Evolutionary conservation across 2,797 vertebrate species (phyloP).

Genomic region (Premnoplex brunnescens): DNA sequence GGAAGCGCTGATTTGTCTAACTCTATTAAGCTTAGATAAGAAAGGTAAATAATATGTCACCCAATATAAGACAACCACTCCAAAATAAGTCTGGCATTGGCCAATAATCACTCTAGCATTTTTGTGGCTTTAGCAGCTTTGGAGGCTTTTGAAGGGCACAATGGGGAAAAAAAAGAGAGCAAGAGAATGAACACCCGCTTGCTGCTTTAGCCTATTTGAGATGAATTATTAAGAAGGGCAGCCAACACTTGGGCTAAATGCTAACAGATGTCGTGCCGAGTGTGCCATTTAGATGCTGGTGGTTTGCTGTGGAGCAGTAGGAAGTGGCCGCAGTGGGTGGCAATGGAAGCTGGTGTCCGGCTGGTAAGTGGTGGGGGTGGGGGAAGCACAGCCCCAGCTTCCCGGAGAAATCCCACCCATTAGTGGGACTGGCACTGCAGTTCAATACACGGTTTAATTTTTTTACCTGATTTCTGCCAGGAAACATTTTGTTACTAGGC

Average conservation of each 20-base stretch:
- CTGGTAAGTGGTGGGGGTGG: rapidly evolving
- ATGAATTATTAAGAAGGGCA: constrained; percentile 64
- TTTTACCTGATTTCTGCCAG: background rate
- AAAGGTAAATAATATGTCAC: constrained; percentile 72
- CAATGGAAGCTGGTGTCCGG: background rate
- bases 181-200: background rate
- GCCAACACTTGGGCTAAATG: background rate
- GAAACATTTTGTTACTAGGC: background rate
- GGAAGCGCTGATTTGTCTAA: constrained; percentile 73
- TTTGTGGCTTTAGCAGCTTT: constrained; percentile 74
- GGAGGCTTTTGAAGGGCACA: constrained; percentile 58
- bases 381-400: background rate
- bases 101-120: constrained; percentile 75
- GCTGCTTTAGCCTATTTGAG: background rate
- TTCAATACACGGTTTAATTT: rapidly evolving
- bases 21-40: constrained; percentile 71
- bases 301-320: background rate
- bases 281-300: background rate
- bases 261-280: constrained; percentile 1
- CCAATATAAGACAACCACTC: constrained; percentile 60
- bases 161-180: background rate
- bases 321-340: constrained; percentile 11
- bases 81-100: constrained; percentile 75
- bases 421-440: background rate
- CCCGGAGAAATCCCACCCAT: background rate